Percentiles rank a stretch among this genome's conserved stretches.
Evolutionary conservation across 2,797 vertebrate species (phyloP).

Genomic region (Triplophysa yarkandensis): DNA sequence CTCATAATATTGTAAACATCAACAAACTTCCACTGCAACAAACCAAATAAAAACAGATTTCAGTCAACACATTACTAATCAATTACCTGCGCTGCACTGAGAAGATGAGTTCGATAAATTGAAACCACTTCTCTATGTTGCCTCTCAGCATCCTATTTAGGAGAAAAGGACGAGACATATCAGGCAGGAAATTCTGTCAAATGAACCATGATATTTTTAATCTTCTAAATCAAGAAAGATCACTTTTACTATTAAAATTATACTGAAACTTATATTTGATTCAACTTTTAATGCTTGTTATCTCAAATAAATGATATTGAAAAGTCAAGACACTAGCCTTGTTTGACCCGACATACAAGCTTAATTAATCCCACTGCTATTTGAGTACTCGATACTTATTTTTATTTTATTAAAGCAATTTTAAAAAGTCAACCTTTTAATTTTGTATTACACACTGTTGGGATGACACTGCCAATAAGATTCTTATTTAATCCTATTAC

Average conservation of each 20-base stretch:
- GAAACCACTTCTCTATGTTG: constrained; percentile 96
- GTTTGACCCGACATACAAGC: background rate
- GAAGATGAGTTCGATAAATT: constrained; percentile 95
- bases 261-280: too few relatives aligned
- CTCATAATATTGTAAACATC: background rate
- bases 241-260: too few relatives aligned
- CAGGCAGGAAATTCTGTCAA: background rate
- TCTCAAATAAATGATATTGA: too few relatives aligned
- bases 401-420: too few relatives aligned
- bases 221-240: too few relatives aligned
- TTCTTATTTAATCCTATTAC: background rate
- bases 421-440: background rate
- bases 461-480: background rate
- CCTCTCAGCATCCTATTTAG: constrained; percentile 85
- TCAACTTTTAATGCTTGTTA: too few relatives aligned
- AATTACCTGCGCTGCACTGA: constrained; percentile 87
- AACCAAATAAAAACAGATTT: too few relatives aligned
- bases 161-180: constrained; percentile 19
- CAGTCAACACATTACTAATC: background rate
- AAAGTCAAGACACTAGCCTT: too few relatives aligned
- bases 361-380: too few relatives aligned
- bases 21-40: background rate
- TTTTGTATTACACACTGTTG: background rate
- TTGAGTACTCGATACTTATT: too few relatives aligned
- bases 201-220: background rate